Evolutionary conservation across 2,797 vertebrate genomes (phyloP), one percentile per base, ranked within the genome.

Genomic region (Catharus ustulatus): DNA sequence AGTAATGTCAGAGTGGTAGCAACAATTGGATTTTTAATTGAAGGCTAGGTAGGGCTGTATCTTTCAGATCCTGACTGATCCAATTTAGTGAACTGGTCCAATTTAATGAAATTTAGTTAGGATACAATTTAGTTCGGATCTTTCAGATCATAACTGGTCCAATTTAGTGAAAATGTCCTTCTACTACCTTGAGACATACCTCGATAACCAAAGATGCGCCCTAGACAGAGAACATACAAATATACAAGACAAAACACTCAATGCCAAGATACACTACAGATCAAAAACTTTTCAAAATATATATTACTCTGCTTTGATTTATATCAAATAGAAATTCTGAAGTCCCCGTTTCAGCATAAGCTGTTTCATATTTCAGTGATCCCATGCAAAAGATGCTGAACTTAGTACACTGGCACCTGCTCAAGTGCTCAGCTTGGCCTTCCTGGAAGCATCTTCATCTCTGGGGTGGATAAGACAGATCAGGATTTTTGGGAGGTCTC

Each of bases 171-270:
- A 83, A 46, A 81, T 46, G 3, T 68, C 22, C 26, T 93, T 32
- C 46, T 69, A 42, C 32, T 43, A 10, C 30, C 18, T 77, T 32
- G 23, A 64, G 34, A 63, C 2, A 7, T 30, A 24, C 27, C 62
- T 80, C 0, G 0, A 67, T 63, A 66, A 86, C 4, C 6, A 54
- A 71, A 24, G 15, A 54, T 32, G 6, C 54, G n/a, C 20, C 21
- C 58, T 49, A 52, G 27, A 87, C 32, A 73, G 7, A 8, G 13
- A 58, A 72, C 30, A 63, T n/a, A 51, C 11, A 71, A 64, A 9
- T 29, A 58, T 21, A 46, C 13, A 75, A 42, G 9, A 43, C 12
- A 67, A 85, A 83, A 36, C 9, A 66, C 21, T 52, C 26, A 30
- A 52, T 32, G 52, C 6, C 3, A 67, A 66, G 87, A 58, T 23